These are phyloP conservation scores for Drosophila anomalata DNA, from an alignment of 2,888 invertebrate species.

Conservation along the genomic window DNA sequence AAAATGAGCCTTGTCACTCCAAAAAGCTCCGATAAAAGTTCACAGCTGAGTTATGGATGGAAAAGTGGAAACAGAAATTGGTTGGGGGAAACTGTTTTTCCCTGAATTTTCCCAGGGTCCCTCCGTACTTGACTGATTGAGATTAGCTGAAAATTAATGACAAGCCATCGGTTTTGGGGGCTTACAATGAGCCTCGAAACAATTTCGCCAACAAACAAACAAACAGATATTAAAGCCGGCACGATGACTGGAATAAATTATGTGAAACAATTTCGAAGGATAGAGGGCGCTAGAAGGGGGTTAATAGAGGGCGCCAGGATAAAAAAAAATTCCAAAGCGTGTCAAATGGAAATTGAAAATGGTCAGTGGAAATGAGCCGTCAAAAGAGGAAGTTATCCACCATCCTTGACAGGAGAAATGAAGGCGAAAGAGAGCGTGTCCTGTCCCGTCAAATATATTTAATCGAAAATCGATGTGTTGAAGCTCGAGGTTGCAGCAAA, in stretches of 20 bases:
- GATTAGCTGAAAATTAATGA: conserved; percentile 67
- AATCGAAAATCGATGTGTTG: conserved; percentile 55
- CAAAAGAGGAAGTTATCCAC: conserved; percentile 7
- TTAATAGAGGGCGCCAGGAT: conserved; percentile 11
- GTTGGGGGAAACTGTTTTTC: not conserved
- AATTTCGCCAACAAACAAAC: conserved; percentile 24
- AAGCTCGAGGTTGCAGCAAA: conserved; percentile 29
- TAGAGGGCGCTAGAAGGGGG: conserved; percentile 8
- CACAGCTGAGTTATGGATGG: conserved; percentile 33
- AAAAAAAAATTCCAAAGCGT: conserved; percentile 41
- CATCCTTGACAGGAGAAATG: conserved; percentile 22
- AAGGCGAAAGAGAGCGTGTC: conserved; percentile 22
- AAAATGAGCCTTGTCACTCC: conserved; percentile 45
- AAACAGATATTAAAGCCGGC: conserved; percentile 15
- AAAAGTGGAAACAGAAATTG: not conserved
- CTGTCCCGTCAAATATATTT: conserved; percentile 59
- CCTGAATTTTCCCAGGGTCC: not conserved
- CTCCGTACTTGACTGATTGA: conserved; percentile 45
- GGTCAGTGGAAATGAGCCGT: conserved; percentile 13
- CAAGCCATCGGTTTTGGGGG: conserved; percentile 38
- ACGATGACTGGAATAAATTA: conserved; percentile 46
- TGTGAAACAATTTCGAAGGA: conserved; percentile 27
- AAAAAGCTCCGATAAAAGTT: conserved; percentile 40
- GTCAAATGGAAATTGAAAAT: conserved; percentile 47
- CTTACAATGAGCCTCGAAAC: conserved; percentile 29